Base-by-base conservation (phyloP, 2,888 invertebrate species). In the Dioctria linearis region DNA sequence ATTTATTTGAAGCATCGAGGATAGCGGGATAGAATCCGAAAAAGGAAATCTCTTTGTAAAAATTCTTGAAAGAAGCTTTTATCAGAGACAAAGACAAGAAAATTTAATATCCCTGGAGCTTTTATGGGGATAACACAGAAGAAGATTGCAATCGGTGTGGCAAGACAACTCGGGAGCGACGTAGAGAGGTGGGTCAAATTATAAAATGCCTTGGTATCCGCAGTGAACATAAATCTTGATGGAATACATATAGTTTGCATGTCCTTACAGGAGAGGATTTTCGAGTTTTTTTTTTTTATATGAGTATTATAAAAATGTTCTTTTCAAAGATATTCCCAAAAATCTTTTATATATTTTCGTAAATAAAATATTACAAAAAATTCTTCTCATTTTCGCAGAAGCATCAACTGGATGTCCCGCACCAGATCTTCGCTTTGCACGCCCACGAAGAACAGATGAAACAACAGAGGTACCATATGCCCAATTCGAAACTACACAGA, bases 381-480 rank as follows among this genome's bases (percentile, higher is more conserved):
- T 63, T 61, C 3, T 40, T 76, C 3, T 51, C 51, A 57, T 39
- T 66, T 2, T 78, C 85, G 84, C 84, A 89, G 89, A 89, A 86
- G 88, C 88, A 78, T 87, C 88, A 73, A 88, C 88, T 11, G 89
- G 89, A 67, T 89, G 89, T 79, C 87, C 87, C 71, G 87, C 89
- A 5, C 89, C 89, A 78, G 88, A 89, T 84, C 87, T 89, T 69
- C 87, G 88, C 71, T 88, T 89, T 83, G 87, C 87, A 65, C 87
- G 87, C 80, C 87, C 88, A 75, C 83, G 83, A 39, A 80, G 81
- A 9, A 82, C 81, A 5, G 87, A 87, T 82, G 84, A 86, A 80
- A 88, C 88, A 76, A 89, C 89, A 5, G 88, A 88, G 80, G 86
- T 86, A 79, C 87, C 88, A 51, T 88, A 87, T 84, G 88, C 87